Evolutionary conservation across 2,888 invertebrate species (phyloP), one percentile per base, ranked within the genome.

Genomic region (Gisinianus flammeolus): DNA sequence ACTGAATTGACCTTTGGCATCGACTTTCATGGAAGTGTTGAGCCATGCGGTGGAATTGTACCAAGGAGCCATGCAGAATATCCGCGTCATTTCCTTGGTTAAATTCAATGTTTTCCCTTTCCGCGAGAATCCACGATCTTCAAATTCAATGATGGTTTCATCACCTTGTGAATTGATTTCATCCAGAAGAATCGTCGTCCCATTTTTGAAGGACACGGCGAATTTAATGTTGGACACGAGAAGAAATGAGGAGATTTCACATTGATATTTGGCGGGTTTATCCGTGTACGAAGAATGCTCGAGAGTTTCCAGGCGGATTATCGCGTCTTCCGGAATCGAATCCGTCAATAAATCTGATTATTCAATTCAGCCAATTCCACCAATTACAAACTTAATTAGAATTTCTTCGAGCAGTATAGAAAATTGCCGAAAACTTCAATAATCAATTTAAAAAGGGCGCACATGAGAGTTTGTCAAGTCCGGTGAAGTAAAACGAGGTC

Each of bases 71-170:
- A 22, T 64, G 26, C 62, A 64, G n/a, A 22, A 22, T 5, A 64
- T 64, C 12, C 5, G 12, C 2, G 24, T 64, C 62, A 64, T 64
- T 24, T 64, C 62, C 6, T 12, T n/a, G 3, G 62, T 64, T 26
- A 64, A 64, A 24, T 64, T 64, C 4, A 64, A 6, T 12, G 2
- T 26, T 5, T 24, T 22, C 5, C 26, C 24, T 26, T 26, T 64
- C 12, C 26, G 62, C 3, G 62, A 64, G 26, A 64, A 64, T 12
- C 62, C 62, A 64, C 62, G 62, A 26, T 64, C 62, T 64, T 24
- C 24, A 26, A 24, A 64, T 64, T 64, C 62, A n/a, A 64, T 12
- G 5, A 64, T 64, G 4, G 22, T 26, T 6, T 22, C 24, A 26
- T 64, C 62, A 22, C 62, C 62, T 2, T 5, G 3, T 64, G 62